phyloP scores from a whole-genome alignment of 2,888 invertebrate genomes.

The Branchellion lobata region DNA sequence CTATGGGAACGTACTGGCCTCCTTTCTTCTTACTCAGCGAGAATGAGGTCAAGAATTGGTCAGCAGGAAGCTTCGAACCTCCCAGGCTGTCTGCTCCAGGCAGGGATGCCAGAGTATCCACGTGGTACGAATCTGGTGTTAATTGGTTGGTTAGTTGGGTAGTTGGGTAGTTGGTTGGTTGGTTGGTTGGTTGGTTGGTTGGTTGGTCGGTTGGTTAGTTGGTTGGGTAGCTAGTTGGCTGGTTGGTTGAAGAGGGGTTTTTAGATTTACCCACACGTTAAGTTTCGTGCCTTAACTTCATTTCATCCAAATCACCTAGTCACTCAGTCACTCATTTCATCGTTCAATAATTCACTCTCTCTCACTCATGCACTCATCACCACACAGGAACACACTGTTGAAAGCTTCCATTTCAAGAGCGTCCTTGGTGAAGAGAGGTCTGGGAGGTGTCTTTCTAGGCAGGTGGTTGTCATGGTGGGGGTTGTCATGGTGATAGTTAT shows the following conservation, averaged over 20 bases:
- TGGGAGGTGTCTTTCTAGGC: slow-evolving; percentile 38
- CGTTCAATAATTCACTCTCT: too few relatives aligned
- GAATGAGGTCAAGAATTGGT: background rate
- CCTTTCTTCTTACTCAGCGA: slow-evolving; percentile 16
- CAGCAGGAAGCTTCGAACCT: background rate
- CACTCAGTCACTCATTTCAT: too few relatives aligned
- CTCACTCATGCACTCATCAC: background rate
- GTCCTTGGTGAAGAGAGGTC: slow-evolving; percentile 42
- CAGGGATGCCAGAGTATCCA: slow-evolving; percentile 23
- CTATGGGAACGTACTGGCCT: slow-evolving; percentile 6
- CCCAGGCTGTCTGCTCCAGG: slow-evolving; percentile 9
- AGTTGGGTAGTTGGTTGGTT: too few relatives aligned
- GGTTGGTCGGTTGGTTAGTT: too few relatives aligned
- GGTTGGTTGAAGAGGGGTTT: too few relatives aligned
- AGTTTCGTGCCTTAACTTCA: too few relatives aligned
- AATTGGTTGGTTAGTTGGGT: background rate
- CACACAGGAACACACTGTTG: background rate
- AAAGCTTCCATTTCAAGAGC: slow-evolving; percentile 36
- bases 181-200: too few relatives aligned
- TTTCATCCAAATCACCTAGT: too few relatives aligned
- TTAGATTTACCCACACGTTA: too few relatives aligned
- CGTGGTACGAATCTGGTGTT: background rate
- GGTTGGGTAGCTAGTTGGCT: too few relatives aligned
- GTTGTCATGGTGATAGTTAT: slow-evolving; percentile 41
- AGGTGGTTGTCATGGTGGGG: slow-evolving; percentile 17